Evolutionary conservation across 2,797 vertebrate genomes (phyloP).

Genomic region (Novumbra hubbsi): DNA sequence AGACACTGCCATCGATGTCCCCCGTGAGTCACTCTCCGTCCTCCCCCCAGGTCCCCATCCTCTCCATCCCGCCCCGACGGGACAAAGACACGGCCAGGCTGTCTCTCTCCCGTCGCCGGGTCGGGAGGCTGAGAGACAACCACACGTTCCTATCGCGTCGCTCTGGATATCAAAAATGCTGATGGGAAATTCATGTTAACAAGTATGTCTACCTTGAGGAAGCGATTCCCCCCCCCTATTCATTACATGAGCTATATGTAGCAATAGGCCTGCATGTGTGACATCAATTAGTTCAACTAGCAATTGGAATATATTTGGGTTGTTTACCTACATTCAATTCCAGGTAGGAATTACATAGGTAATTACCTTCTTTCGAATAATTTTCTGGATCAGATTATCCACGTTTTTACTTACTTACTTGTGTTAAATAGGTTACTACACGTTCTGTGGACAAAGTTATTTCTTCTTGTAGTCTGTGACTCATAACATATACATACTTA

Average conservation of each 20-base stretch:
- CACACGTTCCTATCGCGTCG: not conserved
- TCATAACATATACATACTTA: too few species aligned
- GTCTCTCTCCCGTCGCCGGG: slow-evolving; percentile 21
- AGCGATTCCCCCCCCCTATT: too few species aligned
- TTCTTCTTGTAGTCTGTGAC: too few species aligned
- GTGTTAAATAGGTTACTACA: too few species aligned
- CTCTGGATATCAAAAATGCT: not conserved
- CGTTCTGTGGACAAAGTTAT: too few species aligned
- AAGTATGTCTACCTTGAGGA: not conserved
- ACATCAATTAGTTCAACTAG: too few species aligned
- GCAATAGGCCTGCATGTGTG: not conserved
- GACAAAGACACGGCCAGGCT: slow-evolving; percentile 7
- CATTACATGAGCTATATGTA: not conserved
- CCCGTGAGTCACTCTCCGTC: slow-evolving; percentile 14
- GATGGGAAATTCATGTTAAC: not conserved
- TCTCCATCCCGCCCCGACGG: not conserved
- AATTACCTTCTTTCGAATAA: too few species aligned
- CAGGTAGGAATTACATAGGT: too few species aligned
- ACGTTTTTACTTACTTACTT: too few species aligned
- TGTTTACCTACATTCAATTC: too few species aligned
- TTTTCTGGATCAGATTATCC: too few species aligned
- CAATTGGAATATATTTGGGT: too few species aligned
- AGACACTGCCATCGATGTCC: slow-evolving; percentile 8
- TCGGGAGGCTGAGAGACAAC: not conserved
- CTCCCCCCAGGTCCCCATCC: not conserved